Percentiles rank a stretch among this genome's conserved stretches.
phyloP scores from a whole-genome alignment of 1,140 invertebrate species.

The Batillaria attramentaria region DNA sequence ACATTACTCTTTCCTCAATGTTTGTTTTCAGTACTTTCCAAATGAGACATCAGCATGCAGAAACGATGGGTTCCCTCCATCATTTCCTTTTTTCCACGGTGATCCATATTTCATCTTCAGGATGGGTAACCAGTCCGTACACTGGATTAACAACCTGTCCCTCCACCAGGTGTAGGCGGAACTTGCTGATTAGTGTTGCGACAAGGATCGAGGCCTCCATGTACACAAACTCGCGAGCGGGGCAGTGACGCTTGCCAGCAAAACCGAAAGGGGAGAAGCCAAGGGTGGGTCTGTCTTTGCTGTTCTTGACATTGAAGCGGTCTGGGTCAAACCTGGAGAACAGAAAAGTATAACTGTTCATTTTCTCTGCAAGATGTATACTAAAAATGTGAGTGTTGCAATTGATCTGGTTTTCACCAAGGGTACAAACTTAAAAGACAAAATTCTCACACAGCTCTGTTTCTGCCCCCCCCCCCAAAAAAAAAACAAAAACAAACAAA shows the following conservation, averaged over 20 bases:
- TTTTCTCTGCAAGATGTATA: background rate
- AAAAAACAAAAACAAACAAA: too few species aligned
- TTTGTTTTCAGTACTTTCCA: too few species aligned
- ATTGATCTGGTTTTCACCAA: background rate
- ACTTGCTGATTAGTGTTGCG: conserved; percentile 49
- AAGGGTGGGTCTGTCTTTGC: conserved; percentile 45
- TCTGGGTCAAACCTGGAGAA: conserved; percentile 68
- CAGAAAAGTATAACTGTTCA: background rate
- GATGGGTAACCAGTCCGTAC: conserved; percentile 64
- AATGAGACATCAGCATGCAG: too few species aligned
- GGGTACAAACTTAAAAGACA: background rate
- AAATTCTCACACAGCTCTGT: background rate
- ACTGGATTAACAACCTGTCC: conserved; percentile 62
- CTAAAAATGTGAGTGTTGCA: background rate
- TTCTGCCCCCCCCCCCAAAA: too few species aligned
- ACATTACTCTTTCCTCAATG: too few species aligned
- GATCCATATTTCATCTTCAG: conserved; percentile 68
- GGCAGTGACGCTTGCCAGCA: conserved; percentile 67
- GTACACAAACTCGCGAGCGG: conserved; percentile 60
- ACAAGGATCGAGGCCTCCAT: conserved; percentile 49
- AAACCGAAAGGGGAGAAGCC: conserved; percentile 68
- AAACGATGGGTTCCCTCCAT: too few species aligned
- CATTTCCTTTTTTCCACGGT: conserved; percentile 50
- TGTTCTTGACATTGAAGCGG: conserved; percentile 59
- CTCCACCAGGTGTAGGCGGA: conserved; percentile 57